Evolutionary conservation across 2,888 invertebrate species (phyloP), one percentile per base, ranked within the genome.

Genomic region (Noctua janthina): DNA sequence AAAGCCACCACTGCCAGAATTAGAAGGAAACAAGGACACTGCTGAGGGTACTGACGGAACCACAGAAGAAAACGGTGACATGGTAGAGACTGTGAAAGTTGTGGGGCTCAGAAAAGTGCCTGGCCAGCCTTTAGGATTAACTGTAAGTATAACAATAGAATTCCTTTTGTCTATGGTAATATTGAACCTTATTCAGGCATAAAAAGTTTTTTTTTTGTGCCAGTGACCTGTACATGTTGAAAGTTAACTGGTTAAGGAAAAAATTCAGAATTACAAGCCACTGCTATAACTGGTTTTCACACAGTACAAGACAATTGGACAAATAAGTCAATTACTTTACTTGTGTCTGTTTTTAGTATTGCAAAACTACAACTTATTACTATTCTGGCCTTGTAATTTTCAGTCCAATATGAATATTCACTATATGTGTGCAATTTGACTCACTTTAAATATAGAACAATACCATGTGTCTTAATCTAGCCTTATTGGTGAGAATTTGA

Each of bases 51-150:
- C 88, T 73, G 93, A 93, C 62, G 95, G 93, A 7, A 93, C 89
- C 82, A 93, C 94, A 11, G 96, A 96, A 76, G 96, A 96, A 89
- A 97, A 97, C 93, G 97, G 96, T 94, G 96, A 97, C 90, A 98
- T 98, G 98, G 97, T 98, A 80, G 98, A 98, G 94, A 98, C 98
- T 66, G 98, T 99, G 54, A 98, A 99, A 95, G 98, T 99, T 96
- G 99, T 99, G 49, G 99, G 99, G 54, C 97, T 99, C 66, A 97
- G 98, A 79, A 98, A 99, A 93, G 98, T 98, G 92, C 98, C 98
- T 68, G 98, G 98, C 83, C 99, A 99, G 94, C 99, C 99, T 49
- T 96, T 99, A 95, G 99, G 99, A 91, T 95, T 98, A 87, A 98
- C 98, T 72, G 98, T 98, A 92, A 97, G 95, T 93, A 75, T 80